Conservation (phyloP, 2,888 invertebrate species). For the Hedya salicella region DNA sequence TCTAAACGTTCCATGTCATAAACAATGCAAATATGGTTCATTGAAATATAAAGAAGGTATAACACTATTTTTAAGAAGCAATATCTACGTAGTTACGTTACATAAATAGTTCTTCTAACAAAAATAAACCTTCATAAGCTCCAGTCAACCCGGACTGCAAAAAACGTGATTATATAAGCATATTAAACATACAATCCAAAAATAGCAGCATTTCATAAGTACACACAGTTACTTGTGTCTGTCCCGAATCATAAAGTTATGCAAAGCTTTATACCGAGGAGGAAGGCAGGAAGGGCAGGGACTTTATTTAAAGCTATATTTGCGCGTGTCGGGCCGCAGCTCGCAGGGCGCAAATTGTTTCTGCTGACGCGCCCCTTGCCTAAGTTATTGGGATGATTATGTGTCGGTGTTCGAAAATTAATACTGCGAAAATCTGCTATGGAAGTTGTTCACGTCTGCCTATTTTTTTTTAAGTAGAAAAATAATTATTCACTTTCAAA, state of each 20-base stretch:
- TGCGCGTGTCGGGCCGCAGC: background rate
- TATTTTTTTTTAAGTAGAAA: background rate
- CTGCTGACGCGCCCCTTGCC: conserved; percentile 15
- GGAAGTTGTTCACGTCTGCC: background rate
- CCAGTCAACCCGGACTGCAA: background rate
- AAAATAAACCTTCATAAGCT: too few relatives aligned
- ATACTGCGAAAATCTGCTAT: background rate
- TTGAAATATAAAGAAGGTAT: too few relatives aligned
- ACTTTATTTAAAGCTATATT: conserved; percentile 32
- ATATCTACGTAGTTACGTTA: too few relatives aligned
- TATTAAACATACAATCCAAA: background rate
- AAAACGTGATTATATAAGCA: background rate
- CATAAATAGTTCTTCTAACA: too few relatives aligned
- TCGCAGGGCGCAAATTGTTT: conserved; percentile 21
- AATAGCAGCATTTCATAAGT: conserved; percentile 2
- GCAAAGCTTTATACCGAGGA: conserved; percentile 22
- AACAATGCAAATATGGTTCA: too few relatives aligned
- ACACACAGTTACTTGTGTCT: conserved; percentile 8
- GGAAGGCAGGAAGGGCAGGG: conserved; percentile 5
- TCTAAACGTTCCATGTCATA: too few relatives aligned
- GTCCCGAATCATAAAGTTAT: conserved; percentile 22
- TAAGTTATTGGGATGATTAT: conserved; percentile 18
- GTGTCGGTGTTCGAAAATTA: conserved; percentile 15
- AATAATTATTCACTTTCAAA: too few relatives aligned
- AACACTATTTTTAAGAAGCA: too few relatives aligned